Base-by-base conservation (phyloP, 2,888 invertebrate species). In the Chaetoderma sp. region DNA sequence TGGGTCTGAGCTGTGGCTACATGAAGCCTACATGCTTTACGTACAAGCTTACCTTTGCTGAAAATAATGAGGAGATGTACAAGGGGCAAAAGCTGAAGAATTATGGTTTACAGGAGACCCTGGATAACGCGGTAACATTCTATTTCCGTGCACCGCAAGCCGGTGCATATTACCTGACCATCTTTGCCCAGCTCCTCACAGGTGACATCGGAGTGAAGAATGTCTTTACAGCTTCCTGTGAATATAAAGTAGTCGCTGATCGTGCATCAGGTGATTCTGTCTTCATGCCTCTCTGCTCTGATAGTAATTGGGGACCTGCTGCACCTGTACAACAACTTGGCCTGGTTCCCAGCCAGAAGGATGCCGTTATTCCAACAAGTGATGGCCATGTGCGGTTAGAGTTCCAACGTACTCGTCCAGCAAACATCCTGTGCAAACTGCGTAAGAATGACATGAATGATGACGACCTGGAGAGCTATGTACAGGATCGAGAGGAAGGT, bases 381-480 rank as follows among this genome's bases (percentile, higher is more conserved):
- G 80, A 83, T 59, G 83, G 83, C 2, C 71, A 73, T 23, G 80
- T 83, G n/a, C 75, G 78, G 54, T 64, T 82, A 13, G 91, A 91
- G 74, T 95, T 90, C 87, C 90, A 90, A 55, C 94, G 94, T 83
- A 95, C 95, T 80, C 91, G 92, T 75, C 89, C 90, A 60, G 93
- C 98, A 2, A 81, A 75, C 47, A 74, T 86, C 32, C 79, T 83
- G 27, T 84, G 83, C 61, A 83, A 85, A 61, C 78, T 86, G 58
- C 73, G 79, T 36, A 79, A 79, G 60, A 83, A 84, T 36, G 85
- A 81, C n/a, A 74, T 83, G 75, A 76, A 75, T 44, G 85, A 84
- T 28, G 81, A 80, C 30, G 78, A 78, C 4, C 76, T 86, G 28
- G 86, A 85, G 64, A 71, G 77, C 28, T 78, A 79, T 67, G 80